phyloP scores from a whole-genome alignment of 2,797 vertebrate genomes.

The Sebastolobus alascanus region DNA sequence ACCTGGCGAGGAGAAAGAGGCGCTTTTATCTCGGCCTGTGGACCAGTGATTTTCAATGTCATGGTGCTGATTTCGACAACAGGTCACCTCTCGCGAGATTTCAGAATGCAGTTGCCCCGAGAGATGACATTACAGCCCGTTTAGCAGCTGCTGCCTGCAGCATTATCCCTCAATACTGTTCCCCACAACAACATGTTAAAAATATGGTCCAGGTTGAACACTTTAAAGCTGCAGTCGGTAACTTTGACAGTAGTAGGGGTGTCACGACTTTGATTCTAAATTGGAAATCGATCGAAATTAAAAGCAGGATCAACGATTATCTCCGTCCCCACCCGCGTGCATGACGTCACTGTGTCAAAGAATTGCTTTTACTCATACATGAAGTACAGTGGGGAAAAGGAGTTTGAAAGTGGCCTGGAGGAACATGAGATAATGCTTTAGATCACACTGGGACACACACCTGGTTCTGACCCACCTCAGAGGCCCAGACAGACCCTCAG shows the following conservation, averaged over 20 bases:
- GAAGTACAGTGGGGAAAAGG: neutral
- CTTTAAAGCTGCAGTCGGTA: too few relatives aligned
- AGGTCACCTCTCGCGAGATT: neutral
- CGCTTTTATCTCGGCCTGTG: conserved; percentile 10
- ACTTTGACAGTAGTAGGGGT: too few relatives aligned
- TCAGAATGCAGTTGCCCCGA: neutral
- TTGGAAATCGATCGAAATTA: too few relatives aligned
- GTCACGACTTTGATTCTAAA: too few relatives aligned
- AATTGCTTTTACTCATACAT: neutral
- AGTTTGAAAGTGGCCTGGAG: neutral
- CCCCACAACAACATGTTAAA: neutral
- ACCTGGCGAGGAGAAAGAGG: conserved; percentile 22
- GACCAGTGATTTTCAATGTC: conserved; percentile 13
- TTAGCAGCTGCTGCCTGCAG: neutral
- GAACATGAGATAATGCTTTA: neutral
- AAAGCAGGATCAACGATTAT: too few relatives aligned
- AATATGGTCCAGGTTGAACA: neutral
- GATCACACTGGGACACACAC: neutral
- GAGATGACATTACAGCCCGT: neutral
- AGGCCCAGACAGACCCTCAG: conserved; percentile 74
- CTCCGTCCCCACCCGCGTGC: too few relatives aligned
- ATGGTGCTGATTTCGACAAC: neutral
- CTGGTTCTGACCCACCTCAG: conserved; percentile 19
- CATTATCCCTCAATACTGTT: neutral
- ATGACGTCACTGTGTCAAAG: neutral